Evolutionary conservation across 2,888 invertebrate genomes (phyloP).

Genomic region (Chirona hameri): DNA sequence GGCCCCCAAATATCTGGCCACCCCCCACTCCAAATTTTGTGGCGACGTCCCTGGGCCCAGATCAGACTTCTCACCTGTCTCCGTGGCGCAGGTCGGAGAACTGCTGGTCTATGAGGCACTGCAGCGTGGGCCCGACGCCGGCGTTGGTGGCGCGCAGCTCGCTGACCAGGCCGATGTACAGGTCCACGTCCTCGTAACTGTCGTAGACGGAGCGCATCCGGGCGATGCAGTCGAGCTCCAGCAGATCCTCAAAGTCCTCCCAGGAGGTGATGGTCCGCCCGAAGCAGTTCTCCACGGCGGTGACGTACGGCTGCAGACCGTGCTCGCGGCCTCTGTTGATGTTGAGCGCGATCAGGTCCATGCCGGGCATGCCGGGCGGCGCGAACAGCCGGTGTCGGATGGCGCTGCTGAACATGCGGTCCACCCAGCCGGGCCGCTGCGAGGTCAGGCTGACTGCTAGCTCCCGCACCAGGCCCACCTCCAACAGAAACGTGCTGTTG

Average conservation of each 20-base stretch:
- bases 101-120: constrained; percentile 77
- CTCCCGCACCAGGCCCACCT: not conserved
- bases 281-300: constrained; percentile 42
- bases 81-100: constrained; percentile 50
- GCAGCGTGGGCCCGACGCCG: constrained; percentile 79
- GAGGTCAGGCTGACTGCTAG: not conserved
- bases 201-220: constrained; percentile 64
- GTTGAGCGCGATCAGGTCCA: constrained; percentile 54
- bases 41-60: too few relatives aligned
- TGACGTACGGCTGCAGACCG: constrained; percentile 43
- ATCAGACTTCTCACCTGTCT: constrained; percentile 29
- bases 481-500: not conserved
- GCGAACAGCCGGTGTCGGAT: constrained; percentile 7
- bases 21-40: too few relatives aligned
- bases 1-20: too few relatives aligned
- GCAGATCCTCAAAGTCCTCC: constrained; percentile 49
- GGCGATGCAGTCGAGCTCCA: constrained; percentile 44
- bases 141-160: constrained; percentile 74
- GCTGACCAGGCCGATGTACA: constrained; percentile 74
- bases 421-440: not conserved
- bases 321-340: constrained; percentile 58
- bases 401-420: not conserved
- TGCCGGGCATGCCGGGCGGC: constrained; percentile 41
- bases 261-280: constrained; percentile 47
- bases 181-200: constrained; percentile 69